Evolutionary conservation across 2,888 invertebrate species (phyloP).

Genomic region (Brachylomia viminalis): DNA sequence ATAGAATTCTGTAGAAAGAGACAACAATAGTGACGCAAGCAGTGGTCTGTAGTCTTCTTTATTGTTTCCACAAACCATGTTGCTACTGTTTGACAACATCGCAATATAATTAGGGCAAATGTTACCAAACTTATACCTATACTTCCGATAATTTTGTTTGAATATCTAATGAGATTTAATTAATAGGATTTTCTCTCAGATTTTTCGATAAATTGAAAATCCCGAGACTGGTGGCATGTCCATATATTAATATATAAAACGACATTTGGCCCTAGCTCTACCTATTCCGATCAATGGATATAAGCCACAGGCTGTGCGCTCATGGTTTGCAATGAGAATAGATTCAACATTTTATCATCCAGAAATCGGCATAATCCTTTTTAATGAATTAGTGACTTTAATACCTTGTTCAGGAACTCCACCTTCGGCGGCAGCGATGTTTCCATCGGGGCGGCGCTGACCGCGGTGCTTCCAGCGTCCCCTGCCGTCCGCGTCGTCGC

Average conservation of each 20-base stretch:
- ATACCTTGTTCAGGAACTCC: constrained; percentile 43
- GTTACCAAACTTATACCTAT: background rate
- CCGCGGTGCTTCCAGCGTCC: constrained; percentile 78
- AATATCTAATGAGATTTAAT: background rate
- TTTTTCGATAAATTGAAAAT: background rate
- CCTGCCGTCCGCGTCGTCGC: constrained; percentile 80
- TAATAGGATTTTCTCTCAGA: background rate
- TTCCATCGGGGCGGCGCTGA: constrained; percentile 53
- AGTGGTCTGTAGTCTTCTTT: background rate
- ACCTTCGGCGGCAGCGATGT: constrained; percentile 20
- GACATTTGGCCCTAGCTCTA: background rate
- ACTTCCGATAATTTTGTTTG: background rate
- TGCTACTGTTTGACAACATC: background rate
- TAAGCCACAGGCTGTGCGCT: background rate
- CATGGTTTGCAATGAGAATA: background rate
- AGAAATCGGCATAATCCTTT: background rate
- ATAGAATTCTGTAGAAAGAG: background rate
- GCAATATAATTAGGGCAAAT: background rate
- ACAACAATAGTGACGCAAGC: background rate
- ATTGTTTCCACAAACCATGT: background rate
- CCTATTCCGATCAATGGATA: constrained; percentile 1
- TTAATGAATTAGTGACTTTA: background rate
- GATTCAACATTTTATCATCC: background rate
- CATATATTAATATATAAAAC: background rate
- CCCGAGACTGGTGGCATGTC: background rate